Evolutionary conservation across 1,140 invertebrate species (phyloP), one percentile per base, ranked within the genome.

Genomic region (Zaprionus lachaisei): DNA sequence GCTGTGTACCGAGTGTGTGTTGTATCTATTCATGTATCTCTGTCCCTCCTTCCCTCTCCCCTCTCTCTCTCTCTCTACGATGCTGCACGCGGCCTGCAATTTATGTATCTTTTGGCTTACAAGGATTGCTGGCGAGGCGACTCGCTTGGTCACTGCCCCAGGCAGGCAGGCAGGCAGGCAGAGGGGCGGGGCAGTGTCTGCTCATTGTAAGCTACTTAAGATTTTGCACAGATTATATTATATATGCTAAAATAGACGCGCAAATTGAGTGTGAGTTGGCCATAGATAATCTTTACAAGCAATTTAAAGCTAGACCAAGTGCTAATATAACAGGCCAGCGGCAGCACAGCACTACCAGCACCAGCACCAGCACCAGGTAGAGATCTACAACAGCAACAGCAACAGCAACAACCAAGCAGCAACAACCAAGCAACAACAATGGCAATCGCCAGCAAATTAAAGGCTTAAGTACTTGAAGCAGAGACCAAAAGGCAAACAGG

Each of bases 271-370:
- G 85, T 90, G 85, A 90, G 85, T 85, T 90, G 82, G 81, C 81
- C 85, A 85, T 80, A 90, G 85, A 90, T 90, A 89, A 90, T 90
- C 85, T 89, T 90, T 90, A 89, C 85, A 90, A 89, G 85, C 85
- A 90, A 90, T 89, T 90, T 89, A 90, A 87, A 81, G 81, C 84
- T 76, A 80, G 85, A 90, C 84, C 84, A 87, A 87, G 84, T 87
- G 84, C 84, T 87, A 87, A 87, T 87, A 87, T 87, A 89, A 87
- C 85, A 83, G 72, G 62, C 69, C 62, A 67, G 66, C 34, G 63
- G 61, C 70, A 58, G 15, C 44, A 56, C 28, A 24, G 20, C 31
- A n/a, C n/a, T n/a, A n/a, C n/a, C n/a, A 47, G 41, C 60, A 69
- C 47, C 49, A 26, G 26, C 17, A 63, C 7, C 56, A 61, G 38